Base-by-base conservation (phyloP, 2,888 invertebrate species). In the Trypoxylon attenuatum region DNA sequence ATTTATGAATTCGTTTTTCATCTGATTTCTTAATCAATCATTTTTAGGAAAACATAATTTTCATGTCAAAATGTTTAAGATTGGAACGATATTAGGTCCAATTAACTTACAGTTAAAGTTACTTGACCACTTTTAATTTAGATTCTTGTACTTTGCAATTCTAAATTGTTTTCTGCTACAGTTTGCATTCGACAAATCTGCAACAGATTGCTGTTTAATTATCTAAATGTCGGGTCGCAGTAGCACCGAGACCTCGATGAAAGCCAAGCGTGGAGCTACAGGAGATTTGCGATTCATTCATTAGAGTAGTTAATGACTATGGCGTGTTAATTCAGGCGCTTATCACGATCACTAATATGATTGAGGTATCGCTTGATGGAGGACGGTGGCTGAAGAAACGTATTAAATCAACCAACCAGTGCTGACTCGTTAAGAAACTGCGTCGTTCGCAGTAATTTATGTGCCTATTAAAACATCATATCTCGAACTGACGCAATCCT, bases 251-350 rank as follows among this genome's bases (percentile, higher is more conserved):
- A 33, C 4, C 2, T 13, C 33, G 0, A 33, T 33, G n/a, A 13
- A 10, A 33, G 13, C 2, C 1, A 27, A n/a, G 27, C 2, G n/a
- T 1, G 13, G 13, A 13, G 33, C 3, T 10, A 33, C 1, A 6
- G 0, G 5, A 33, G 13, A 13, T 45, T 25, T 27, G 15, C 45
- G 47, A 49, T 53, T 60, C 41, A 61, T 53, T 33, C 53, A 10
- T 47, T 21, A 38, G 22, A 39, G 10, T n/a, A n/a, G n/a, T 33
- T 1, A 5, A 10, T 6, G 13, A 13, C 10, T 29, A 10, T 29
- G n/a, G 29, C 2, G 1, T 10, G 33, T 13, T 33, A 33, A 33
- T 33, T 33, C 33, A 13, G n/a, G n/a, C 23, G 21, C 41, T 43
- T 21, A 25, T 42, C 25, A 18, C 16, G 33, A 13, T 46, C 19